Conservation (phyloP, 2,888 invertebrate genomes). For the Mythimna loreyi region DNA sequence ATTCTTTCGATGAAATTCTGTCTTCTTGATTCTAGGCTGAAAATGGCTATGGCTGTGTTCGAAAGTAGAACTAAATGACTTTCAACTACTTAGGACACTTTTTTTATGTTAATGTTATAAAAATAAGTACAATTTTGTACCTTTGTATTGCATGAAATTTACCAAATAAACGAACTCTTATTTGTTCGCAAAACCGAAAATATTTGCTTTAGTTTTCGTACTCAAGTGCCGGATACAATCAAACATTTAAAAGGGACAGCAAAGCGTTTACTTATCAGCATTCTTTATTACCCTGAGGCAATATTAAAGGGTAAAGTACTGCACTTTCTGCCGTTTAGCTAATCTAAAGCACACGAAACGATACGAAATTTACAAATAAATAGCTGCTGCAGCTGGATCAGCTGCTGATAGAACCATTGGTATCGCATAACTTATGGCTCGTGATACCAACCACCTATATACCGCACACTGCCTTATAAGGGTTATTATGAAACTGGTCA, state of each 20-base stretch:
- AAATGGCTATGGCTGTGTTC: no score
- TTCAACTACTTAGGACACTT: no score
- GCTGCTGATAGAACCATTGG: slow-evolving; percentile 36
- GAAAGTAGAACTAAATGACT: no score
- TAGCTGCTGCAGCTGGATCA: slow-evolving; percentile 47
- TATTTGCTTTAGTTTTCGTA: slow-evolving; percentile 39
- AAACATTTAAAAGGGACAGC: slow-evolving; percentile 54
- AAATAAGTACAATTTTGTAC: no score
- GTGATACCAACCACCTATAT: slow-evolving; percentile 47
- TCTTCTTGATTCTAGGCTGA: no score
- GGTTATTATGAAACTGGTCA: slow-evolving; percentile 63
- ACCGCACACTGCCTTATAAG: slow-evolving; percentile 43
- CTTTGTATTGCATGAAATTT: no score
- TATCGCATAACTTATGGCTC: slow-evolving; percentile 59
- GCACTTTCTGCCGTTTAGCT: slow-evolving; percentile 52
- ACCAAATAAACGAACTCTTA: not conserved
- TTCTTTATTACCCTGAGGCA: slow-evolving; percentile 48
- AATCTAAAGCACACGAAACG: slow-evolving; percentile 49
- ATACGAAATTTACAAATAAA: slow-evolving; percentile 56
- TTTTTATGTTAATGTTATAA: no score
- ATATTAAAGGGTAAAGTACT: slow-evolving; percentile 40
- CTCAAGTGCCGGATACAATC: slow-evolving; percentile 42
- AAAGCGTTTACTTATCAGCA: slow-evolving; percentile 54
- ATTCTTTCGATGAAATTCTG: no score
- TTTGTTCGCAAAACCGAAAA: slow-evolving; percentile 39